Evolutionary conservation across 2,888 invertebrate genomes (phyloP), one percentile per base, ranked within the genome.

Genomic region (Lycophotia porphyrea): DNA sequence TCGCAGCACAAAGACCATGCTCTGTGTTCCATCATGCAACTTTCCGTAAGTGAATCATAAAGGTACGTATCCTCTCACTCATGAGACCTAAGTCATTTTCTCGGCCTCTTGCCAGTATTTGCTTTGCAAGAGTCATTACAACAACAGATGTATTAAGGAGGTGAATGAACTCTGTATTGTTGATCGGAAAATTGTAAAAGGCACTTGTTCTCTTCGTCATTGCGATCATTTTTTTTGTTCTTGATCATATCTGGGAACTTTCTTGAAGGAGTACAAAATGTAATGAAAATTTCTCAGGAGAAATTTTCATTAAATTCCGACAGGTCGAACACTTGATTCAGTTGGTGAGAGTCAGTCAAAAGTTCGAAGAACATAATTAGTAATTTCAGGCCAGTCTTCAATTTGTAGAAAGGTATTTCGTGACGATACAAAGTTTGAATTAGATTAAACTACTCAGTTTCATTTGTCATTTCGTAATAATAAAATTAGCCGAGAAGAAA

Each of bases 371-470:
- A 72, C 47, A 71, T 73, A 76, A 78, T 81, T 75, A 78, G 65
- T 31, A 74, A 81, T 74, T 84, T 80, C 49, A 72, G 77, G 65
- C 75, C 87, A 61, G 64, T n/a, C 63, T 73, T 80, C 67, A 81
- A 82, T 39, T 73, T 73, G 70, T 61, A 21, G 55, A 67, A 27
- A 76, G 52, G 52, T 80, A 73, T 84, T 85, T 64, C 49, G 61
- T 58, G 64, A 72, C 31, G 55, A 85, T 65, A 73, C 80, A 74
- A 81, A 81, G 73, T 85, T 73, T 52, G 55, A 49, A 81, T 76
- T 84, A 63, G 70, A 80, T 80, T 84, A 36, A 63, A 73, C 49
- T 79, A 70, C 61, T 71, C 58, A 18, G 15, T 36, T 80, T 61
- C 61, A 79, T 71, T 83, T 71, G 70, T 39, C 52, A 71, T 79